Base-by-base conservation (phyloP, 2,113 vertebrate genomes). In the Jacana jacana region DNA sequence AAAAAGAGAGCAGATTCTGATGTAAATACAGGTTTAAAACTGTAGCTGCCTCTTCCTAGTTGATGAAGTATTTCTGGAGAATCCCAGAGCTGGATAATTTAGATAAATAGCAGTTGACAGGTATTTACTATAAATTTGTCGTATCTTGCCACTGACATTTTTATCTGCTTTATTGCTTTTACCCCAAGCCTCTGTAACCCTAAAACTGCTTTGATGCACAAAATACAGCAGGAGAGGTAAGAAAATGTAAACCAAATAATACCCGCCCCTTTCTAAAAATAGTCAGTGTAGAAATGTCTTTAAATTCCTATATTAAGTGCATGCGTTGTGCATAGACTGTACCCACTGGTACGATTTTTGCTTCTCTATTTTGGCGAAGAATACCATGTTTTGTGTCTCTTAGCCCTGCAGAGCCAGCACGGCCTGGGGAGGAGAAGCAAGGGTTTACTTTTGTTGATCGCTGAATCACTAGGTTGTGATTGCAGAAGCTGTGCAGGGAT, bases 101-200 rank as follows among this genome's bases (percentile, higher is more conserved):
- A 93, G 94, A 95, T 95, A 94, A 92, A 93, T 92, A 44, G 92
- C 80, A 68, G 92, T 71, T 86, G 91, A 35, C 66, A 63, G 76
- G 79, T 84, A 94, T 94, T 97, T 95, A 18, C 82, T 78, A 78
- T 95, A 86, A 94, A 93, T 95, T 92, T 81, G 46, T 88, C 18
- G 4, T 93, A 78, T 95, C 94, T 92, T 48, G 1, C 19, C 83
- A 11, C 60, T 86, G 94, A 81, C 83, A 0, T 83, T 96, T 94
- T 95, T 95, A 96, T 95, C 95, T 93, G 69, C 69, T 84, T 7
- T 5, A 28, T 72, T 42, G 93, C 94, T 82, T 81, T 80, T 91
- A 17, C 88, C 78, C 81, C 37, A 2, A 33, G 30, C 81, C 70
- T 60, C 73, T 68, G 14, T 3, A 75, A 33, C 81, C 78, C 79